phyloP scores from a whole-genome alignment of 2,888 invertebrate genomes.

The Metacarcinus magister region DNA sequence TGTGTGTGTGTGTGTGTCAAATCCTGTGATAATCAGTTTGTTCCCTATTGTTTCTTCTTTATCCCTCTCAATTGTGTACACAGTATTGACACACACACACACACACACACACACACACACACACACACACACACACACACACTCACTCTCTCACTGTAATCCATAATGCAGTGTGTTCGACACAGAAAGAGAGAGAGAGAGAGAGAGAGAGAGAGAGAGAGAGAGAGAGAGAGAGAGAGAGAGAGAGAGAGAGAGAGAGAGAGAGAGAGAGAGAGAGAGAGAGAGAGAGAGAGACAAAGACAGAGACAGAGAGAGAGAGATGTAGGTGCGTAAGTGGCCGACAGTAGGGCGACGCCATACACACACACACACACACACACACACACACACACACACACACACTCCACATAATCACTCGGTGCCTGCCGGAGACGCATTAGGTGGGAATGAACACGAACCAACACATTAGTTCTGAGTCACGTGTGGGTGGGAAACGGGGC shows the following conservation, averaged over 20 bases:
- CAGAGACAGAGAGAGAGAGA: too few relatives aligned
- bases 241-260: too few relatives aligned
- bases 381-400: not conserved
- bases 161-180: not conserved
- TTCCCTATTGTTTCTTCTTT: not conserved
- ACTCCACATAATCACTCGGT: not conserved
- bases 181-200: not conserved
- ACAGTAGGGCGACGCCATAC: not conserved
- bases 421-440: slow-evolving; percentile 30
- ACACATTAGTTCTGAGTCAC: slow-evolving; percentile 9
- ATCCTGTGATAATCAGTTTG: not conserved
- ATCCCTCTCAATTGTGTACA: too few relatives aligned
- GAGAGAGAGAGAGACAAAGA: too few relatives aligned
- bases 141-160: too few relatives aligned
- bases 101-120: too few relatives aligned
- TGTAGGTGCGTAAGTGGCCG: not conserved
- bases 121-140: too few relatives aligned
- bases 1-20: not conserved
- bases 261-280: too few relatives aligned
- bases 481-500: not conserved
- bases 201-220: not conserved
- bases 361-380: not conserved
- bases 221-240: not conserved
- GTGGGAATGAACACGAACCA: slow-evolving; percentile 7
- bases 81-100: too few relatives aligned